phyloP scores from a whole-genome alignment of 2,888 invertebrate genomes.

The Branchellion lobata region DNA sequence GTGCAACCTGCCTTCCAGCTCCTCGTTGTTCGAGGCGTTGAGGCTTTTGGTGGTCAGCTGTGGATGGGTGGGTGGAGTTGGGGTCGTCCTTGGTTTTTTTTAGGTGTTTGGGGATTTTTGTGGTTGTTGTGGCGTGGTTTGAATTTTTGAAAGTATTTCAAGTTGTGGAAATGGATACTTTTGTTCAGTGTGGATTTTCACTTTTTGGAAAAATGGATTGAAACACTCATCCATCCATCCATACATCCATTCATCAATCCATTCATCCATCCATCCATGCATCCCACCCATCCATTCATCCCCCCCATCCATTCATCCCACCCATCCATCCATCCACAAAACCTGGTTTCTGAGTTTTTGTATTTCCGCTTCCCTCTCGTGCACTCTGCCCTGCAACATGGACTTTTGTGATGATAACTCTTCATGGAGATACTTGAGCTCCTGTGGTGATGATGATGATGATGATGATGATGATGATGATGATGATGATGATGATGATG shows the following conservation, averaged over 20 bases:
- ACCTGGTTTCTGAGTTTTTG: slow-evolving; percentile 67
- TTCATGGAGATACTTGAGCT: slow-evolving; percentile 66
- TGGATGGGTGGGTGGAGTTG: no score
- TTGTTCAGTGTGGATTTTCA: no score
- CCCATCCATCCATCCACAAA: slow-evolving; percentile 17
- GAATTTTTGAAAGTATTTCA: no score
- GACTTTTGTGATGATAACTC: slow-evolving; percentile 66
- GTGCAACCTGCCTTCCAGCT: slow-evolving; percentile 64
- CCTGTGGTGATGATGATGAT: slow-evolving; percentile 58
- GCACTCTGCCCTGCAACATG: slow-evolving; percentile 64
- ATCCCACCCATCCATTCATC: background rate
- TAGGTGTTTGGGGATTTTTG: no score
- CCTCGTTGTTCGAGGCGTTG: slow-evolving; percentile 60
- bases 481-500: no score
- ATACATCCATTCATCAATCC: background rate
- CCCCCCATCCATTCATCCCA: background rate
- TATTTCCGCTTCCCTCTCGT: slow-evolving; percentile 68
- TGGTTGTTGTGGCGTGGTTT: no score
- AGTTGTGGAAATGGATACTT: no score
- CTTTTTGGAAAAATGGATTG: no score
- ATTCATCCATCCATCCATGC: background rate
- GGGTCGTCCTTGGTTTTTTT: no score
- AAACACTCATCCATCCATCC: background rate
- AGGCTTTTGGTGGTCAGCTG: slow-evolving; percentile 61
- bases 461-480: no score